Conservation (phyloP, 2,797 vertebrate genomes). For the Dermochelys coriacea region DNA sequence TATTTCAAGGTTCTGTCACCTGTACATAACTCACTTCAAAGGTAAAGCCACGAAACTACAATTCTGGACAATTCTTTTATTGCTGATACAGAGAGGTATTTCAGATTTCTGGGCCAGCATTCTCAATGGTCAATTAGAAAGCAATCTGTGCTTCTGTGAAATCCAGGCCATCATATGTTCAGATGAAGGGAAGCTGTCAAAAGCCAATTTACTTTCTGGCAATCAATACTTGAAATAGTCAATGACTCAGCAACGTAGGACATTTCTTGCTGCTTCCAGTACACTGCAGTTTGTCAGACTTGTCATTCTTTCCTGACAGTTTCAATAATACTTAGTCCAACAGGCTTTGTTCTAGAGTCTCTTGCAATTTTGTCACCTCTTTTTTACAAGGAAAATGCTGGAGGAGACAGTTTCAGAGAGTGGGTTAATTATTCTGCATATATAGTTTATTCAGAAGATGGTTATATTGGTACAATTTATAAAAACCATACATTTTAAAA, state of each 20-base stretch:
- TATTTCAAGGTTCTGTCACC: background rate
- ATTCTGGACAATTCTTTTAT: background rate
- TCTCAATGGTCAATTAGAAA: conserved; percentile 38
- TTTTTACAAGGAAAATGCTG: conserved; percentile 28
- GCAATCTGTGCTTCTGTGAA: background rate
- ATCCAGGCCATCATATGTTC: background rate
- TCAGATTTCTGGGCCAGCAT: background rate
- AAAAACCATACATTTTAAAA: conserved; percentile 13
- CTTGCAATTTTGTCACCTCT: background rate
- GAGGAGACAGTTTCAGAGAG: background rate
- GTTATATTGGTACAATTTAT: background rate
- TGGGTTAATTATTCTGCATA: background rate
- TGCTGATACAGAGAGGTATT: background rate
- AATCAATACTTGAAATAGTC: conserved; percentile 45
- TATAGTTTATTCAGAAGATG: background rate
- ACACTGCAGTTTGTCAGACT: conserved; percentile 4
- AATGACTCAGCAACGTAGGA: background rate
- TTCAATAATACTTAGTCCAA: conserved; percentile 16
- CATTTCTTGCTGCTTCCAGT: conserved; percentile 19
- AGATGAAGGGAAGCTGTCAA: conserved; percentile 57
- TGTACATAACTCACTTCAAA: background rate
- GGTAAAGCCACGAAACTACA: conserved; percentile 11
- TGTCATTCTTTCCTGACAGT: conserved; percentile 26
- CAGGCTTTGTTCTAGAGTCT: background rate
- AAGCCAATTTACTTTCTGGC: conserved; percentile 38